Conservation (phyloP, 2,113 vertebrate species). For the Phylloscopus trochiloides region DNA sequence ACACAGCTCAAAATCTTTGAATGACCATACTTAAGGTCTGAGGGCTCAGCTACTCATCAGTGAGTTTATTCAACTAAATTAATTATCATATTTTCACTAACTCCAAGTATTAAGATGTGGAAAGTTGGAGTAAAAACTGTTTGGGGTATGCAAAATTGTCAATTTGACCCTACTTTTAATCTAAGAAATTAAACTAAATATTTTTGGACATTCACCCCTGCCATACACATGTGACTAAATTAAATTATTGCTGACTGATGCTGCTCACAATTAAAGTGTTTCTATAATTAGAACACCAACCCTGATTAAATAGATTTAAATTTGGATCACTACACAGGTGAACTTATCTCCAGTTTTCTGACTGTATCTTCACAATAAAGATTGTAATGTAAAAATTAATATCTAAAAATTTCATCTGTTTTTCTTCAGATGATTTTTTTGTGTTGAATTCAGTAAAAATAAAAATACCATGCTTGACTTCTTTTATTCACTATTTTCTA, state of each 20-base stretch:
- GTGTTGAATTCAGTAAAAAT: neutral
- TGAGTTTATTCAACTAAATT: neutral
- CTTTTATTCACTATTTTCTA: neutral
- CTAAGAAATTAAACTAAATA: neutral
- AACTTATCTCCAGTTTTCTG: neutral
- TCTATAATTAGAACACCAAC: neutral
- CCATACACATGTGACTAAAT: neutral
- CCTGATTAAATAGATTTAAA: neutral
- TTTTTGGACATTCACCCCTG: fast-evolving
- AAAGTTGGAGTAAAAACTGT: neutral
- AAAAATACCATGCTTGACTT: neutral
- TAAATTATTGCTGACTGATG: neutral
- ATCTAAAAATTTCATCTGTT: neutral
- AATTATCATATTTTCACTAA: neutral
- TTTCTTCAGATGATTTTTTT: neutral
- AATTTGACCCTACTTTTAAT: neutral
- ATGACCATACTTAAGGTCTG: neutral
- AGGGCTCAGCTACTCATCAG: neutral
- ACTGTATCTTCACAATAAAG: neutral
- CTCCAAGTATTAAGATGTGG: neutral
- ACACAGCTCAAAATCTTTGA: neutral
- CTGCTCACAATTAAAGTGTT: neutral
- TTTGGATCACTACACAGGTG: neutral
- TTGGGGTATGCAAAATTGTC: neutral
- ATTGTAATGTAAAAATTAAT: neutral